Percentiles rank a stretch among this genome's conserved stretches.
Evolutionary conservation across 2,888 invertebrate species (phyloP).

Genomic region (Drosophila anomalata): DNA sequence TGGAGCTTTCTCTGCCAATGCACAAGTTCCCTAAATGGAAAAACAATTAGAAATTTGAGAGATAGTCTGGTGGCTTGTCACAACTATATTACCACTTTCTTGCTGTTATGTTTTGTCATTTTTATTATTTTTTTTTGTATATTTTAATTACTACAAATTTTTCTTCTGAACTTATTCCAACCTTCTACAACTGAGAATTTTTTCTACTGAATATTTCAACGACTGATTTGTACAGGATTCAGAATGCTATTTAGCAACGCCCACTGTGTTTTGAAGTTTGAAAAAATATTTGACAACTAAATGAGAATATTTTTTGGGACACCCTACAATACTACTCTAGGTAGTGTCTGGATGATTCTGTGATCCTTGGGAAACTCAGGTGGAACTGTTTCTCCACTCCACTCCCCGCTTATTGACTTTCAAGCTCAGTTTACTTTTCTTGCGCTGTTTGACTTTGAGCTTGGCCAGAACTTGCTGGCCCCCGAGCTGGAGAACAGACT

Average conservation of each 20-base stretch:
- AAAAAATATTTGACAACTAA: background rate
- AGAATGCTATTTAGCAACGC: background rate
- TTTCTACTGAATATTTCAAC: background rate
- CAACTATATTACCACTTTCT: background rate
- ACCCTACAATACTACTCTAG: constrained; percentile 9
- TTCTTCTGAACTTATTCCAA: too few relatives aligned
- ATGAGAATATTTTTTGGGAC: constrained; percentile 19
- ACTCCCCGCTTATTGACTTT: constrained; percentile 46
- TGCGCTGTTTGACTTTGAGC: constrained; percentile 64
- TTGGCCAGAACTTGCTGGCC: constrained; percentile 49
- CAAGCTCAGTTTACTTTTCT: constrained; percentile 51
- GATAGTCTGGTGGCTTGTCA: too few relatives aligned
- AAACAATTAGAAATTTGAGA: background rate
- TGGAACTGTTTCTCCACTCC: constrained; percentile 3
- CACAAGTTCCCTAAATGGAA: background rate
- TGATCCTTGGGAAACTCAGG: constrained; percentile 9
- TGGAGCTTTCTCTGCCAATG: background rate
- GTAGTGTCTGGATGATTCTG: background rate
- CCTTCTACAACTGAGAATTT: background rate
- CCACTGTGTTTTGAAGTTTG: background rate
- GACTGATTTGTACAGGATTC: background rate
- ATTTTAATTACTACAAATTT: background rate
- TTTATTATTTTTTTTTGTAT: background rate
- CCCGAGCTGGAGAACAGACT: constrained; percentile 29
- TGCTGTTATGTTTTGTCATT: background rate